Base-by-base conservation (phyloP, 2,113 vertebrate genomes). In the Poeciliopsis retropinna region DNA sequence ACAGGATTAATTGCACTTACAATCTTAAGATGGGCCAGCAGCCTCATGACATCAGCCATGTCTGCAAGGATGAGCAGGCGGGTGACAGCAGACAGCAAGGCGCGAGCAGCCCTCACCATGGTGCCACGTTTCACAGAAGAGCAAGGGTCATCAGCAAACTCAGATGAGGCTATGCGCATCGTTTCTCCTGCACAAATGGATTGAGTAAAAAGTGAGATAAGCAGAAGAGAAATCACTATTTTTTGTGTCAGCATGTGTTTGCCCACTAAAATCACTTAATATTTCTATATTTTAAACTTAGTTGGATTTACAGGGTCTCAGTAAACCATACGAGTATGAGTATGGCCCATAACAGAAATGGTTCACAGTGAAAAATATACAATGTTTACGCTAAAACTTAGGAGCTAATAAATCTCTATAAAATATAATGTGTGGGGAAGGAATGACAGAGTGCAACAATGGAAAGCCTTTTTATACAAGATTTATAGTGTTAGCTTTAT, bases 21-120 rank as follows among this genome's bases (percentile, higher is more conserved):
- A 28, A 99, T 98, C 95, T 98, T 99, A 75, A 99, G 96, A 76
- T 99, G 98, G 10, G 96, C 95, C 39, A 99, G 94, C 61, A 99
- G 97, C 88, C 97, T 96, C 97, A 99, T 99, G 94, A 99, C 98
- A 0, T 99, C 98, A 0, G 98, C 98, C 98, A 99, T 99, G 86
- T 99, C 98, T 0, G 98, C 98, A 72, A 99, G 91, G 93, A 99
- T 99, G 91, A 99, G 97, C 37, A 99, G 88, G 67, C 98, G 97
- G 0, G 98, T 99, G 75, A 99, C 98, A 0, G 97, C 98, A 0
- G 98, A 99, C 0, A 99, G 96, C 85, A 99, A 91, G 44, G 98
- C 97, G 0, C 98, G 95, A 4, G 98, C 98, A 0, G 98, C 98
- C 65, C 98, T 95, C 83, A 99, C 98, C 98, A 99, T 99, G 64